Base-by-base conservation (phyloP, 2,113 vertebrate genomes). In the Odocoileus hemionus region DNA sequence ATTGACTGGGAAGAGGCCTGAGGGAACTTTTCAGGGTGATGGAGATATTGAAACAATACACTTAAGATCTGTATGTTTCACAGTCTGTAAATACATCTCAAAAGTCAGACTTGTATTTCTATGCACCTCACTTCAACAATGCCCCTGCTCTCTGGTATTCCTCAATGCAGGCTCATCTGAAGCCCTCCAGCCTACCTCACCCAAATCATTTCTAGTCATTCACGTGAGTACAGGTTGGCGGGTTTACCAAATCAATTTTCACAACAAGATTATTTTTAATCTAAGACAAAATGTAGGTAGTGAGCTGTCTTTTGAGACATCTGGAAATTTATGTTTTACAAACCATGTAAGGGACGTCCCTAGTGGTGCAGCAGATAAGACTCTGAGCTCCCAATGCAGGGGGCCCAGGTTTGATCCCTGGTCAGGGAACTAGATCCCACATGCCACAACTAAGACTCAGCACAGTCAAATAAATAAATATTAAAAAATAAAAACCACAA, bases 51-150 rank as follows among this genome's bases (percentile, higher is more conserved):
- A n/a, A 28, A 54, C 39, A 43, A 36, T 47, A 36, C 3, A 78
- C 2, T 79, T 67, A 33, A 80, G 15, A 39, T 57, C 6, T 36
- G 43, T 80, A 21, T 6, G 8, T 80, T 89, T 85, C 85, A 25
- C 9, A 33, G 11, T 39, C 64, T 78, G 16, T 43, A 70, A 86
- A 30, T 13, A 17, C 6, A 82, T 19, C 30, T 64, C 36, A 88
- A 76, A 96, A 97, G 0, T 30, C 7, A 97, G 96, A 12, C 3
- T 67, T 47, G 0, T 43, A 45, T 39, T 87, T 54, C 57, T 45
- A 95, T 94, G 89, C 83, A 7, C n/a, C 33, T 93, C 96, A 83
- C 79, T 74, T 95, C 39, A 28, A 82, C 50, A 86, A 55, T 80
- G 28, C 23, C 43, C 58, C 28, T 30, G 25, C 45, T 85, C 25